phyloP scores from a whole-genome alignment of 2,797 vertebrate genomes.

The Anguilla marmorata region DNA sequence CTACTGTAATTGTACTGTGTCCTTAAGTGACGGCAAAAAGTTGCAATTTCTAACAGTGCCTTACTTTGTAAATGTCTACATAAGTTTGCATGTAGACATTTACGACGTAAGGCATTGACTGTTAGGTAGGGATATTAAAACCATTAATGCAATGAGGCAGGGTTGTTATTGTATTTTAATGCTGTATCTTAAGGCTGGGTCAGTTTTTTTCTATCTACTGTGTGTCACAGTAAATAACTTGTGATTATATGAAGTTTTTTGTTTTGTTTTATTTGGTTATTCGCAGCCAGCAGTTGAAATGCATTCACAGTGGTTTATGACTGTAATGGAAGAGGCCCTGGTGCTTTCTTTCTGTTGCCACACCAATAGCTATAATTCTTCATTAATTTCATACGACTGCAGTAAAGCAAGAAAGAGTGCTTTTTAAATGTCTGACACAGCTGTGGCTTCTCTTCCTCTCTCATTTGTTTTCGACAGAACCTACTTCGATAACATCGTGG shows the following conservation, averaged over 20 bases:
- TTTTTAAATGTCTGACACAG: slow-evolving; percentile 24
- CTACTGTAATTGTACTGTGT: not conserved
- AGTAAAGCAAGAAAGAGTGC: not conserved
- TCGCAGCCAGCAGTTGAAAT: not conserved
- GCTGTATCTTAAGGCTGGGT: not conserved
- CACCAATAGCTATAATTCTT: not conserved
- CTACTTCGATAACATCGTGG: slow-evolving; percentile 99
- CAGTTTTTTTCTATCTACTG: not conserved
- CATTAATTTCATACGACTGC: not conserved
- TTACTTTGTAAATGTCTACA: not conserved
- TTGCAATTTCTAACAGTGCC: slow-evolving; percentile 34
- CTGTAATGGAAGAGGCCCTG: not conserved
- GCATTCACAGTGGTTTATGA: not conserved
- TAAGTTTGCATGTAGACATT: not conserved
- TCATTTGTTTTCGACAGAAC: slow-evolving; percentile 82
- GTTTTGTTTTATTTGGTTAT: not conserved
- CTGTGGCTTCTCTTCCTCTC: slow-evolving; percentile 36
- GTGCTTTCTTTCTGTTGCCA: not conserved
- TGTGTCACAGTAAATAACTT: not conserved
- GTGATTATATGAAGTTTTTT: not conserved
- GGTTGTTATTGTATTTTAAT: not conserved
- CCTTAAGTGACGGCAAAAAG: not conserved
- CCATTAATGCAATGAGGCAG: not conserved
- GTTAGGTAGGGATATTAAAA: not conserved
- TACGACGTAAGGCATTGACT: not conserved